Evolutionary conservation across 2,888 invertebrate genomes (phyloP).

Genomic region (Amiota mariae): DNA sequence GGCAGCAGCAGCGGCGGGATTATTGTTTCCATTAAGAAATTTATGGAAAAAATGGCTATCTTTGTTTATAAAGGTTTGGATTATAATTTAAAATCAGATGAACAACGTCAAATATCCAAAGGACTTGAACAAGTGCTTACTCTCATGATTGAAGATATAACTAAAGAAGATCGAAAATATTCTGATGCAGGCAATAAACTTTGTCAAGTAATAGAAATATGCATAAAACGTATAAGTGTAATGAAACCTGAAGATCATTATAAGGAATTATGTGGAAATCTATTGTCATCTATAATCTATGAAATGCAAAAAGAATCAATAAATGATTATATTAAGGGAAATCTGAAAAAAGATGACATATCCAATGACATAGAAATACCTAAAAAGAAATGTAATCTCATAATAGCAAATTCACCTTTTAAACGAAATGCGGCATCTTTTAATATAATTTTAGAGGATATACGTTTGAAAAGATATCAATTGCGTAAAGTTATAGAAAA

Average conservation of each 20-base stretch:
- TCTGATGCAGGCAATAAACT: not conserved
- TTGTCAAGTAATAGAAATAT: not conserved
- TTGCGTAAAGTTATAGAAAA: not conserved
- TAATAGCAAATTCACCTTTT: not conserved
- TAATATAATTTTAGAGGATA: not conserved
- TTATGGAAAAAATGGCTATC: not conserved
- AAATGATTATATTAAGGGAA: no score
- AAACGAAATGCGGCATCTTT: not conserved
- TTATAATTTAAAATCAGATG: not conserved
- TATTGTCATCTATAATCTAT: no score
- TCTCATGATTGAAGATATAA: not conserved
- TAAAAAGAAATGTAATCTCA: not conserved
- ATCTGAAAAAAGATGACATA: no score
- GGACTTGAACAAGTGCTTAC: not conserved
- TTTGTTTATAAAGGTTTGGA: conserved; percentile 1
- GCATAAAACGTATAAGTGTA: not conserved
- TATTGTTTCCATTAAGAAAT: not conserved
- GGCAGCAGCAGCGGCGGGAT: not conserved
- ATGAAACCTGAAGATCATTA: not conserved
- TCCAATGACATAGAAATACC: no score
- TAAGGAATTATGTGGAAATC: no score
- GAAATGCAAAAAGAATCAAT: no score
- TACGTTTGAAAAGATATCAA: not conserved
- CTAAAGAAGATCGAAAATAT: not conserved
- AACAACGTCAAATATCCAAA: not conserved